Percentiles rank a stretch among this genome's conserved stretches.
phyloP scores from a whole-genome alignment of 2,888 invertebrate genomes.

The Pegoplata infirma region DNA sequence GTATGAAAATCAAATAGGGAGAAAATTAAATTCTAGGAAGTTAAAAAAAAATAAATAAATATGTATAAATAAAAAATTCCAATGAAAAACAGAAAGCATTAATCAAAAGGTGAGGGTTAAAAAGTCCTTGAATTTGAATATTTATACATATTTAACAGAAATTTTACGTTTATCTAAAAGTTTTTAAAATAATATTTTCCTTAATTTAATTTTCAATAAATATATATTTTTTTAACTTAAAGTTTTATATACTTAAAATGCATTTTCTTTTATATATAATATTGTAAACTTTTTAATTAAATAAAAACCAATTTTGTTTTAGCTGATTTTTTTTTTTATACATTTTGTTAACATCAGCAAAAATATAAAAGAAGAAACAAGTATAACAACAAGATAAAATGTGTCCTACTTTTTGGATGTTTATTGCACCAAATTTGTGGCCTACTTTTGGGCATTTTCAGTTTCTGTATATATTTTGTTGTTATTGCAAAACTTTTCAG shows the following conservation, averaged over 20 bases:
- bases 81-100: neutral
- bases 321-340: no score
- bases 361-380: neutral
- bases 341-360: neutral
- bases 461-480: neutral
- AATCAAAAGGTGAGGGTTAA: neutral
- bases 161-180: neutral
- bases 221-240: neutral
- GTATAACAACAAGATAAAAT: neutral
- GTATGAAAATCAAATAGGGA: neutral
- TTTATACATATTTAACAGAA: neutral
- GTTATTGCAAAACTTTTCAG: neutral
- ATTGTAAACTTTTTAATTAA: neutral
- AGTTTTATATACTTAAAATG: no score
- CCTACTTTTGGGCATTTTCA: slow-evolving; percentile 30
- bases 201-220: neutral
- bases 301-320: no score
- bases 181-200: neutral
- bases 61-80: neutral
- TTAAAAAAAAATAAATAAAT: neutral
- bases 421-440: slow-evolving; percentile 20
- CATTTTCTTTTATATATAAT: neutral
- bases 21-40: slow-evolving; percentile 7
- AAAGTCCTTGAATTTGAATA: neutral
- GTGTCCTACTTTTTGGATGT: neutral